A percentile compares a stretch with the other conserved stretches of the same genome.
phyloP scores from a whole-genome alignment of 2,797 vertebrate genomes.

The Novumbra hubbsi region DNA sequence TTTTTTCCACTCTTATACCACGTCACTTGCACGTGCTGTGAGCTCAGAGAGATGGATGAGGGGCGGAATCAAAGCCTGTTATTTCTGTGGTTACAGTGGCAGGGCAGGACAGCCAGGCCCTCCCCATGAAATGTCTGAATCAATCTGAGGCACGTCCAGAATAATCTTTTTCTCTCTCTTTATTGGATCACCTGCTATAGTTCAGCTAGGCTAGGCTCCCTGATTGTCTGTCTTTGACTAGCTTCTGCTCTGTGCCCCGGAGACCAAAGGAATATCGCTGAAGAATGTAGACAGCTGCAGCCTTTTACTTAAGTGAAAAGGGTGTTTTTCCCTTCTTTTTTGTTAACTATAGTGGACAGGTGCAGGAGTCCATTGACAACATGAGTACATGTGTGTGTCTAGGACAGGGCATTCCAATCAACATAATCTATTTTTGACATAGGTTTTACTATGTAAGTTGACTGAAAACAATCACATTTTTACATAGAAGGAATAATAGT shows the following conservation, averaged over 20 bases:
- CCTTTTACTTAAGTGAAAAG: background rate
- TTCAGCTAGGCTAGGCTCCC: constrained; percentile 31
- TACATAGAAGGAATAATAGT: too few species aligned
- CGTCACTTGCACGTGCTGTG: background rate
- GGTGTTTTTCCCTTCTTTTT: constrained; percentile 24
- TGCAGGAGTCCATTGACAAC: background rate
- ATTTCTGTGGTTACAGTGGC: background rate
- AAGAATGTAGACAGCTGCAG: background rate
- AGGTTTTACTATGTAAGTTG: too few species aligned
- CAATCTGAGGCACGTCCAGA: background rate
- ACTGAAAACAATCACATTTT: too few species aligned
- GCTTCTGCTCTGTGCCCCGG: constrained; percentile 25
- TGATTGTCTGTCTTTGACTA: constrained; percentile 43
- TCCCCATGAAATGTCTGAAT: background rate
- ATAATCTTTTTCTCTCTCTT: background rate
- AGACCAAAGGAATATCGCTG: constrained; percentile 10
- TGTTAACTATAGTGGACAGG: background rate
- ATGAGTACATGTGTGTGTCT: background rate
- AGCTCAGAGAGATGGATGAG: background rate
- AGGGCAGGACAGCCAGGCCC: background rate
- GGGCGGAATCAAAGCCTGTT: background rate
- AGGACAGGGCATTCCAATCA: background rate
- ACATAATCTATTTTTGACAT: too few species aligned
- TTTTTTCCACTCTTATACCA: background rate
- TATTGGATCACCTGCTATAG: constrained; percentile 26